Evolutionary conservation across 2,888 invertebrate species (phyloP).

Genomic region (Entomobrya proxima): DNA sequence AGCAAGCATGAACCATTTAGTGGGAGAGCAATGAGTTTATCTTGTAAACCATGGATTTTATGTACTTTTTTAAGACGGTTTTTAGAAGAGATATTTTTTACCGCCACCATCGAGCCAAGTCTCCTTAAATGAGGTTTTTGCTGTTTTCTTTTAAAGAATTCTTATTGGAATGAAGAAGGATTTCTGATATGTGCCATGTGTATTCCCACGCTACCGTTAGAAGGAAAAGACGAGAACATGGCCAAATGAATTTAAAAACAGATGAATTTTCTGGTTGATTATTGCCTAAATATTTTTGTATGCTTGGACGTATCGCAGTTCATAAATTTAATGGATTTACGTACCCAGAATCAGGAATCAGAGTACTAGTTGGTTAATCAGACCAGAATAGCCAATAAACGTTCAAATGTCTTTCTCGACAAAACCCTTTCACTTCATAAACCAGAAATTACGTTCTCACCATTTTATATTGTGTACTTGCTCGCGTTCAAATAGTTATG

Average conservation of each 20-base stretch:
- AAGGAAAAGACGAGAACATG: background rate
- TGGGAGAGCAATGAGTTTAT: conserved; percentile 52
- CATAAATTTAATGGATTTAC: no score
- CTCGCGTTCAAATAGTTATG: background rate
- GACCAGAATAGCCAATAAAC: background rate
- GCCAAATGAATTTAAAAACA: background rate
- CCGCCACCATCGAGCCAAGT: background rate
- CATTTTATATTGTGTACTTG: background rate
- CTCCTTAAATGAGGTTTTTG: conserved; percentile 39
- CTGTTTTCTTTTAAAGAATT: background rate
- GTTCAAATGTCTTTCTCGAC: background rate
- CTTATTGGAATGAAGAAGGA: conserved; percentile 25
- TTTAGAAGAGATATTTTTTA: conserved; percentile 10
- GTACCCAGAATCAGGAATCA: background rate
- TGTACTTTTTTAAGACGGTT: conserved; percentile 53
- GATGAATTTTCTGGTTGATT: background rate
- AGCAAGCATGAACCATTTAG: conserved; percentile 48
- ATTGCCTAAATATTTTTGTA: no score
- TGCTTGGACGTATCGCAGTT: no score
- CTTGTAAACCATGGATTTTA: conserved; percentile 55
- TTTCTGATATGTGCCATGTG: conserved; percentile 61
- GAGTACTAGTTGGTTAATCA: background rate
- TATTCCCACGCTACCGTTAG: conserved; percentile 61
- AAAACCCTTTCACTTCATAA: conserved; percentile 44
- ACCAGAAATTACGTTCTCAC: conserved; percentile 29